A percentile compares a stretch with the other conserved stretches of the same genome.
Evolutionary conservation across 2,888 invertebrate genomes (phyloP).

Genomic region (Sinhomidia bicolor): DNA sequence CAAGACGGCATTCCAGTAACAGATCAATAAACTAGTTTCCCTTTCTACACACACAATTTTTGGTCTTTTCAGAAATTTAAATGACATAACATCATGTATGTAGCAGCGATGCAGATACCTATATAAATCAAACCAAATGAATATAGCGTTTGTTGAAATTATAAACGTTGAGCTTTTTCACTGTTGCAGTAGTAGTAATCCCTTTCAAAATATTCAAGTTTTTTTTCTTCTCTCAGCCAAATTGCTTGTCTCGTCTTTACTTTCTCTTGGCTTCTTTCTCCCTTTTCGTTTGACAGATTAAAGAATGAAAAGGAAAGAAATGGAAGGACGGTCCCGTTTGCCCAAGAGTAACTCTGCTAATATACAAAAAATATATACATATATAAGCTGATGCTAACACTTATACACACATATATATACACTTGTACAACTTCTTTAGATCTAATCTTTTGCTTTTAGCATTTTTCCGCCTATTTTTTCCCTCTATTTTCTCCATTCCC

Average conservation of each 20-base stretch:
- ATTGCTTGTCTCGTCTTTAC: conserved; percentile 61
- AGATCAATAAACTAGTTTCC: too few species aligned
- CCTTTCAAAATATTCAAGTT: conserved; percentile 33
- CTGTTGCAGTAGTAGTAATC: conserved; percentile 34
- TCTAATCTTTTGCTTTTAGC: conserved; percentile 36
- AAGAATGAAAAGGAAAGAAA: conserved; percentile 38
- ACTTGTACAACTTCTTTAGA: conserved; percentile 30
- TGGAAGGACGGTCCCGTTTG: conserved; percentile 39
- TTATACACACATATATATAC: background rate
- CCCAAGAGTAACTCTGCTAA: conserved; percentile 33
- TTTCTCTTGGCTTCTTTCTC: conserved; percentile 24
- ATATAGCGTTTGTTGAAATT: too few species aligned
- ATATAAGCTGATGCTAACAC: conserved; percentile 11
- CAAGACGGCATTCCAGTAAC: too few species aligned
- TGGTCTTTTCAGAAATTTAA: too few species aligned
- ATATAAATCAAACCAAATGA: too few species aligned
- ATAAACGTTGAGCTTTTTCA: background rate
- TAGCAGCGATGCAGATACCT: too few species aligned
- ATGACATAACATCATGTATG: too few species aligned
- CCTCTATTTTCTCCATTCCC: background rate
- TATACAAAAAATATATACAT: conserved; percentile 64
- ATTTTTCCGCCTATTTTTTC: background rate
- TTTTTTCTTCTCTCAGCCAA: conserved; percentile 54
- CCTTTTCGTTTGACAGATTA: conserved; percentile 59
- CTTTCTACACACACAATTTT: too few species aligned